Base-by-base conservation (phyloP, 2,888 invertebrate genomes). In the Laothoe populi region DNA sequence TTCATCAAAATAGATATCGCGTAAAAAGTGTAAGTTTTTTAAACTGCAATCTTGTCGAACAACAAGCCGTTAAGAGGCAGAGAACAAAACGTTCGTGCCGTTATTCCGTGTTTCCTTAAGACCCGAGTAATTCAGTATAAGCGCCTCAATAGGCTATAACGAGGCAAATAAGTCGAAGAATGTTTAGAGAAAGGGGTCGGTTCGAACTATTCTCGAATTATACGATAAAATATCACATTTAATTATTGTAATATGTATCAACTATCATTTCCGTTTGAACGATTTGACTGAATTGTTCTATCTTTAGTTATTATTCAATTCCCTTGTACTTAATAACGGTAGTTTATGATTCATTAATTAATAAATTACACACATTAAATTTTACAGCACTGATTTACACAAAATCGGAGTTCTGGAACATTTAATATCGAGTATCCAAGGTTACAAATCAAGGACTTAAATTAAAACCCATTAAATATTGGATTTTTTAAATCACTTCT, bases 81-180 rank as follows among this genome's bases (percentile, higher is more conserved):
- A 73, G 67, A 76, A 75, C 72, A 77, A 77, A 77, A 73, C 66
- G 64, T 69, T 73, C 67, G 69, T 75, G 70, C 72, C 67, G 74
- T 71, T 76, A 73, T 71, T 73, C 64, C 67, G 64, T 71, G 75
- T 76, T 78, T 75, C 69, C 71, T 70, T 67, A 72, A 70, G 65
- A 67, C 62, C 61, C 59, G 61, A 67, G 68, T 70, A 71, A 75
- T 72, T 61, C 58, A 38, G 45, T 48, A 58, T 71, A 75, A 73
- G 67, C 72, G 68, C 73, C 66, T 70, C 73, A 76, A 75, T 75
- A 72, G 68, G 61, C 70, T 70, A 67, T 74, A 73, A 78, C 72
- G 71, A 77, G 70, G 71, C 69, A 78, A 78, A 80, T 78, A 75
- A 76, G 73, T 74, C 66, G 66, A 71, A 73, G 69, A 75, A 72